A percentile compares a stretch with the other conserved stretches of the same genome.
These are phyloP conservation scores for Diorhabda carinulata DNA, from an alignment of 1,140 invertebrate species.

Conservation along the genomic window DNA sequence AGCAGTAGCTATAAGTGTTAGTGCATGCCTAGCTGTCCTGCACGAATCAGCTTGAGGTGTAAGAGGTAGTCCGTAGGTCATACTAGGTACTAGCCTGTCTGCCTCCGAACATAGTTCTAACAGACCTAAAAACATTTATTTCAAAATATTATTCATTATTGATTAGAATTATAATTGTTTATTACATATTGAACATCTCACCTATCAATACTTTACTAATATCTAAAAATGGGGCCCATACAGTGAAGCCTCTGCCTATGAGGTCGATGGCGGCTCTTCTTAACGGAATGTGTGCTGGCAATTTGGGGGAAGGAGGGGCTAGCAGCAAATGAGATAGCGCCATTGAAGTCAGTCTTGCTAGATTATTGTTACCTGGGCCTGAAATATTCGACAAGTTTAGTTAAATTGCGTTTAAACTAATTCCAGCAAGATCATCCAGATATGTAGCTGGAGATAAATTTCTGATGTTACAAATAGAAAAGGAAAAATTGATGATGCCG, in stretches of 20 bases:
- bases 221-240: conserved; percentile 98
- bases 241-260: conserved; percentile 92
- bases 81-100: conserved; percentile 88
- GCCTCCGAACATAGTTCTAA: conserved; percentile 93
- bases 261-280: conserved; percentile 94
- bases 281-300: conserved; percentile 86
- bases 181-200: conserved; percentile 26
- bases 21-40: conserved; percentile 88
- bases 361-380: conserved; percentile 85
- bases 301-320: conserved; percentile 71
- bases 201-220: conserved; percentile 87
- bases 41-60: conserved; percentile 94
- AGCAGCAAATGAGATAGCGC: conserved; percentile 92
- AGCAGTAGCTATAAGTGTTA: conserved; percentile 93
- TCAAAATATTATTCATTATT: no score
- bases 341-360: conserved; percentile 88
- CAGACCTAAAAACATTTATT: conserved; percentile 55
- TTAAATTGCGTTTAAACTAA: no score
- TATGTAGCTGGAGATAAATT: no score
- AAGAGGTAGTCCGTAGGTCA: conserved; percentile 91
- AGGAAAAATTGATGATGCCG: not conserved
- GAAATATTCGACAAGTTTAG: conserved; percentile 48
- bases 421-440: no score
- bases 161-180: no score
- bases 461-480: no score